Evolutionary conservation across 2,797 vertebrate genomes (phyloP), one percentile per base, ranked within the genome.

Genomic region (Sebastes glaucus): DNA sequence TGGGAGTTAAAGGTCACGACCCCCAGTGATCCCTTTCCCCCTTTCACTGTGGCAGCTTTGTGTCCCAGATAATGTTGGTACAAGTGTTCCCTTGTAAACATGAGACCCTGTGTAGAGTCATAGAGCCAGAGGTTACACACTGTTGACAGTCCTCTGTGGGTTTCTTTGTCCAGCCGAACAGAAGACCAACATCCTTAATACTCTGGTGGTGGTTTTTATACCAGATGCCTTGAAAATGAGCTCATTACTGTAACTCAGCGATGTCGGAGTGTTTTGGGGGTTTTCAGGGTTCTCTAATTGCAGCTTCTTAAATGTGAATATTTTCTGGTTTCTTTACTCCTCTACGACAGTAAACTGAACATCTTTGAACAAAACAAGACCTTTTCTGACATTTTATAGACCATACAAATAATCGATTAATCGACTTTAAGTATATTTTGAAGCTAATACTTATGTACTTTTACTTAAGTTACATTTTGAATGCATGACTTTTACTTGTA

Each of bases 71-170:
- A 35, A 84, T 0, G 35, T 59, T 63, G 68, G 5, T 63, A 81
- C 65, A 68, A 49, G 30, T 30, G 82, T 61, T 68, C 25, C n/a
- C 83, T 75, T 65, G 81, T 88, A 71, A 86, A 87, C 83, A 32
- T 6, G 76, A 6, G 68, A 11, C 20, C 5, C 71, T n/a, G 22
- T 64, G 64, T 10, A 5, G 32, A 71, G 74, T 35, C 52, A 6
- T 55, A 33, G 69, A 82, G 4, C 23, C 32, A 1, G 70, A 74
- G 62, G 70, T 49, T 7, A 9, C 71, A 23, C 11, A 1, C 9
- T 46, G 74, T 38, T 46, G 71, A 62, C 46, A 7, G 16, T 10
- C 6, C 11, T 59, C 59, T 22, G 46, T 2, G 61, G 18, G 9
- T 22, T 9, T 22, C 64, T 74, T 81, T 73, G 73, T 83, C 64